phyloP scores from a whole-genome alignment of 2,888 invertebrate species.

The Brenthis hecate region DNA sequence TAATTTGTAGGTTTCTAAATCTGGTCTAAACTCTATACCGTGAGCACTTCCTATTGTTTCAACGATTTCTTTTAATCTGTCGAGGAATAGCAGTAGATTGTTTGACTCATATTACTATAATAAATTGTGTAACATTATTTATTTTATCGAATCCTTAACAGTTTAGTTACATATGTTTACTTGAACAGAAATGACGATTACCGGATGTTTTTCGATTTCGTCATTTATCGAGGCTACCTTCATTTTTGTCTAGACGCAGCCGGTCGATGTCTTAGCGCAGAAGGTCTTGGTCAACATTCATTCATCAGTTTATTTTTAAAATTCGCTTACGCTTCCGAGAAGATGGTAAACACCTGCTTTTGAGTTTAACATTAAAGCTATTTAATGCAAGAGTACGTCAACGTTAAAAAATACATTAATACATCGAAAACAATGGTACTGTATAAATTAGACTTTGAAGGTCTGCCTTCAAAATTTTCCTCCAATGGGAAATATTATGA shows the following conservation, averaged over 20 bases:
- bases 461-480: no score
- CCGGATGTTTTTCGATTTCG: conserved; percentile 28
- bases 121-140: background rate
- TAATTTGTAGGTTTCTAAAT: no score
- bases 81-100: no score
- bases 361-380: conserved; percentile 28
- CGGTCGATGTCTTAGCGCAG: conserved; percentile 49
- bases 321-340: conserved; percentile 42
- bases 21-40: no score
- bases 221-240: conserved; percentile 39
- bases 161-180: background rate
- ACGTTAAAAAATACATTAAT: conserved; percentile 12
- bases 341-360: conserved; percentile 39
- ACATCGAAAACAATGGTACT: no score
- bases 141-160: background rate
- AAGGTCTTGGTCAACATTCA: conserved; percentile 61
- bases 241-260: conserved; percentile 43
- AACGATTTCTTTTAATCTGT: no score
- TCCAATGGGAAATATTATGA: no score
- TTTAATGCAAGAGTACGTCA: conserved; percentile 7
- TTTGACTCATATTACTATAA: no score
- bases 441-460: no score
- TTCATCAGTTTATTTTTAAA: conserved; percentile 60
- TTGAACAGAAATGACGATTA: background rate
- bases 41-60: no score